These are phyloP conservation scores for Drosophila leonis DNA, from an alignment of 2,888 invertebrate genomes.

Conservation along the genomic window DNA sequence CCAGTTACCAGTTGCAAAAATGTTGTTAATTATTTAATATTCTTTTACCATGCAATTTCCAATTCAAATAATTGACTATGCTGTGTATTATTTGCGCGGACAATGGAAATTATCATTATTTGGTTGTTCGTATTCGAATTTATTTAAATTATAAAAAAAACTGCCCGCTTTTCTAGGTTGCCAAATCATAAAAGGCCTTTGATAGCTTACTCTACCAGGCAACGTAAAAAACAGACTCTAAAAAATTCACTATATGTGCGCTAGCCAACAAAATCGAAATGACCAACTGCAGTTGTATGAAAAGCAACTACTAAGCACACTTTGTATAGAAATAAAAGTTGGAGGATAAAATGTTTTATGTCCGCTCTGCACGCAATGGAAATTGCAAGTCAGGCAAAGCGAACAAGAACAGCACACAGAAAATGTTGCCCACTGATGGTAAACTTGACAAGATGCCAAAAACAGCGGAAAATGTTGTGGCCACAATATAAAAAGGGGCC, in stretches of 20 bases:
- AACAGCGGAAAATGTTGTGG: slow-evolving; percentile 62
- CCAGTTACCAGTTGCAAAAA: background rate
- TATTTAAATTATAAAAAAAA: background rate
- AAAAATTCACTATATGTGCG: background rate
- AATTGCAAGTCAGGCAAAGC: slow-evolving; percentile 43
- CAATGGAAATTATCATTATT: background rate
- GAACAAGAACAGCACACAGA: slow-evolving; percentile 22
- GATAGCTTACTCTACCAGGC: background rate
- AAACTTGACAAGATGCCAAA: slow-evolving; percentile 78
- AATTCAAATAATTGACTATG: slow-evolving; percentile 12
- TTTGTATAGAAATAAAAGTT: slow-evolving; percentile 31
- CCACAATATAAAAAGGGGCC: slow-evolving; percentile 38
- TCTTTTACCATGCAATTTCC: background rate
- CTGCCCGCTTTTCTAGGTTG: no score
- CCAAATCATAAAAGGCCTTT: background rate
- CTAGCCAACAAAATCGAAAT: slow-evolving; percentile 21
- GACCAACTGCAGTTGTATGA: slow-evolving; percentile 34
- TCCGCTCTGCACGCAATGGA: slow-evolving; percentile 46
- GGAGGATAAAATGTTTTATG: slow-evolving; percentile 48
- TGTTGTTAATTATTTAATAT: slow-evolving; percentile 20
- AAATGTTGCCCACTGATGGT: slow-evolving; percentile 53
- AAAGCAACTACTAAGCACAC: slow-evolving; percentile 12
- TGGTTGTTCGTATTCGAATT: background rate
- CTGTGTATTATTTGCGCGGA: background rate
- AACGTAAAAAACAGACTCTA: background rate